Base-by-base conservation (phyloP, 2,113 vertebrate species). In the Phoenicopterus ruber region DNA sequence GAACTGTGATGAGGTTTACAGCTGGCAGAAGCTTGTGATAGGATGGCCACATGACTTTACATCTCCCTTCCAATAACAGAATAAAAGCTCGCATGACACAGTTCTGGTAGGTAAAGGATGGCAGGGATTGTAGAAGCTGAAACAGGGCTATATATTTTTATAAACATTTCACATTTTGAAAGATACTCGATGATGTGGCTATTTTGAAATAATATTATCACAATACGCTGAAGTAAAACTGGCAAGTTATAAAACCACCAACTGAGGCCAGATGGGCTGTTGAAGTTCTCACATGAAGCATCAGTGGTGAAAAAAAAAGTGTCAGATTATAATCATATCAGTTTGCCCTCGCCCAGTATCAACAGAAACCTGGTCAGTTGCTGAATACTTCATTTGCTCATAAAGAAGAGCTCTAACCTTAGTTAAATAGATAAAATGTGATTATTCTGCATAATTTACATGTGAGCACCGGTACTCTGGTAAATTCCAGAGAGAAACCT, bases 1-100 rank as follows among this genome's bases (percentile, higher is more conserved):
- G 96, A 97, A 97, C 92, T 89, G 95, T 98, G 98, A 98, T 98
- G 98, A 97, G 97, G 97, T 98, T 98, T 98, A 97, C 98, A 98
- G 97, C 97, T 98, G 98, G 97, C 97, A 98, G 92, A 90, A 76
- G 92, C 89, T 82, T 92, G 92, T 93, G 97, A 97, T 95, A 97
- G 78, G 94, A 92, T 79, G 86, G 97, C 92, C 88, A 90, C 93
- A 93, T 90, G 88, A 72, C 19, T 95, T 96, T 96, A 94, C 86
- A 86, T 97, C 96, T 97, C 95, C 55, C 12, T 74, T 94, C 91
- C 93, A 96, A 96, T 95, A 97, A 58, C 4, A 17, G 66, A 93
- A 94, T 93, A 82, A 73, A 96, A 93, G 82, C 86, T 95, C 31
- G 38, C 59, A 90, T 78, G 86, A 93, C 95, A 96, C 52, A 91